phyloP scores from a whole-genome alignment of 2,888 invertebrate genomes.

The Podotricha telesiphe region DNA sequence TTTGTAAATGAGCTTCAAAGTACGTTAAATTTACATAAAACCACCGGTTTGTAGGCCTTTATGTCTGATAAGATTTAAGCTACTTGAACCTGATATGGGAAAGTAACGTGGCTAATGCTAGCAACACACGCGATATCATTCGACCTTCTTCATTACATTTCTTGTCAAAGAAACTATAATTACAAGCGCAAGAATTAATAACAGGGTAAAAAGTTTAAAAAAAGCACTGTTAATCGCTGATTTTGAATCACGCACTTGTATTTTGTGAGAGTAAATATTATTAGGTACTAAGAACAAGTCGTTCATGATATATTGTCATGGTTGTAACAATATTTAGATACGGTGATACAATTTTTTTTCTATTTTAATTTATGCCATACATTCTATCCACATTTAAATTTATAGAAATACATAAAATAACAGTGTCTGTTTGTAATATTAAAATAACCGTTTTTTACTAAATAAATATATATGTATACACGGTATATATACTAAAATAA shows the following conservation, averaged over 20 bases:
- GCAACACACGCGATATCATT: conserved; percentile 32
- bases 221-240: neutral
- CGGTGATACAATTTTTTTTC: neutral
- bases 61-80: conserved; percentile 47
- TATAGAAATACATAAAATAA: too few relatives aligned
- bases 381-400: too few relatives aligned
- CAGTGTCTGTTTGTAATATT: too few relatives aligned
- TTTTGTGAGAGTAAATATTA: neutral
- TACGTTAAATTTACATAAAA: conserved; percentile 46
- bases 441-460: too few relatives aligned
- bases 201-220: conserved; percentile 5
- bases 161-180: conserved; percentile 29
- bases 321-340: neutral
- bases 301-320: neutral
- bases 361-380: too few relatives aligned
- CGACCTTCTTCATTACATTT: conserved; percentile 35
- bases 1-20: conserved; percentile 43
- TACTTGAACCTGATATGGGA: conserved; percentile 41
- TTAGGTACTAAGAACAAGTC: neutral
- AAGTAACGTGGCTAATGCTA: conserved; percentile 32
- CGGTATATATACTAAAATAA: too few relatives aligned
- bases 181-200: conserved; percentile 27
- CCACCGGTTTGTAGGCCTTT: conserved; percentile 43
- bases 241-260: conserved; percentile 12
- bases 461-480: too few relatives aligned